phyloP scores from a whole-genome alignment of 2,797 vertebrate genomes.

The Labeo calbasu region DNA sequence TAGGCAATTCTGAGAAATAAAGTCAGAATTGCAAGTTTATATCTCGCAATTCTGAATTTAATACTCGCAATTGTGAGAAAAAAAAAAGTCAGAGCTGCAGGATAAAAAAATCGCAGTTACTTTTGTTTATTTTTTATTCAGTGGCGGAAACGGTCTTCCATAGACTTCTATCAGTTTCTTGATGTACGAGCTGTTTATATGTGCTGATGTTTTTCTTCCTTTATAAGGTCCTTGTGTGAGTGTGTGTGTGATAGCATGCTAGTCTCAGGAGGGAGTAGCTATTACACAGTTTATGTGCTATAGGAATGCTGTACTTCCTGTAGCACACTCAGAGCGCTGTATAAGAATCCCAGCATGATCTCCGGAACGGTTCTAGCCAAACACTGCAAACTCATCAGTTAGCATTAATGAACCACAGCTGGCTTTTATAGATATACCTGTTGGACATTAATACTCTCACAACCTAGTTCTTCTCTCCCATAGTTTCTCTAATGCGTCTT shows the following conservation, averaged over 20 bases:
- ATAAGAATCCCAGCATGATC: conserved; percentile 32
- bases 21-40: too few relatives aligned
- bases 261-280: conserved; percentile 30
- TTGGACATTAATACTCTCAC: conserved; percentile 43
- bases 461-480: conserved; percentile 27
- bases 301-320: conserved; percentile 44
- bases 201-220: conserved; percentile 17
- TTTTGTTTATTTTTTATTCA: not conserved
- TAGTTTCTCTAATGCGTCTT: conserved; percentile 19
- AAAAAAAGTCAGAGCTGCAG: too few relatives aligned
- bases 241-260: conserved; percentile 18
- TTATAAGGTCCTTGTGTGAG: conserved; percentile 22
- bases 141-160: not conserved
- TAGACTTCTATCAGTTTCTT: conserved; percentile 1
- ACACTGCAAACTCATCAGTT: conserved; percentile 55
- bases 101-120: too few relatives aligned
- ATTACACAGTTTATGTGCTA: conserved; percentile 46
- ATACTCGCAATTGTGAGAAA: too few relatives aligned
- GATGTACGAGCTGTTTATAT: not conserved
- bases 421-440: conserved; percentile 48
- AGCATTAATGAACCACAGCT: conserved; percentile 55
- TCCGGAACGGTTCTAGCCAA: conserved; percentile 32
- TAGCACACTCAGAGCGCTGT: conserved; percentile 18
- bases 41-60: too few relatives aligned
- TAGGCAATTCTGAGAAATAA: too few relatives aligned